phyloP scores from a whole-genome alignment of 2,113 vertebrate genomes.

The Gracilinanus agilis region DNA sequence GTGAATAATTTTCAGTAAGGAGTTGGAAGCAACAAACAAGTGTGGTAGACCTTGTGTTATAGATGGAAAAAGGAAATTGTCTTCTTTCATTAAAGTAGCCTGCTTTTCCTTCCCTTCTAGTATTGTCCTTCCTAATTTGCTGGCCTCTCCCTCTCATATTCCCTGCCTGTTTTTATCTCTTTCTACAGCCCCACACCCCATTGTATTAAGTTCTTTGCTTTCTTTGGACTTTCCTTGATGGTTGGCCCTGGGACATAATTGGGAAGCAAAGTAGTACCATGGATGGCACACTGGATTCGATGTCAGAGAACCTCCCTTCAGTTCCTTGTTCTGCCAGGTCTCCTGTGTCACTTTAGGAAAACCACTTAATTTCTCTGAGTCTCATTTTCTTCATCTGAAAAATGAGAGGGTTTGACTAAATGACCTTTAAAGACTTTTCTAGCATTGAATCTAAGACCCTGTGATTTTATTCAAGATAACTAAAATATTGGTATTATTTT shows the following conservation, averaged over 20 bases:
- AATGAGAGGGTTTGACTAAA: neutral
- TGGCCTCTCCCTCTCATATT: neutral
- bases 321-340: neutral
- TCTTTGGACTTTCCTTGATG: neutral
- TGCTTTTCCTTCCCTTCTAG: neutral
- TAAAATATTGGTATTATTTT: neutral
- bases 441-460: neutral
- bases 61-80: neutral
- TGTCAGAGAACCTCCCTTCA: neutral
- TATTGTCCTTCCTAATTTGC: neutral
- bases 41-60: neutral
- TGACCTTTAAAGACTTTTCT: neutral
- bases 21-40: neutral
- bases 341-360: neutral
- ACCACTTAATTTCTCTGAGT: neutral
- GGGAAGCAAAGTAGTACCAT: neutral
- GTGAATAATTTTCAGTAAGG: neutral
- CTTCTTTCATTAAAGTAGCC: neutral
- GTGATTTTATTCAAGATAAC: neutral
- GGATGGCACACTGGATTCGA: too few relatives aligned
- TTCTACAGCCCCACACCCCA: neutral
- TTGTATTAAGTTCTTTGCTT: neutral
- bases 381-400: neutral
- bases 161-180: neutral
- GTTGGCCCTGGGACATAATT: neutral